Base-by-base conservation (phyloP, 2,888 invertebrate genomes). In the Drosophila villosipedis region DNA sequence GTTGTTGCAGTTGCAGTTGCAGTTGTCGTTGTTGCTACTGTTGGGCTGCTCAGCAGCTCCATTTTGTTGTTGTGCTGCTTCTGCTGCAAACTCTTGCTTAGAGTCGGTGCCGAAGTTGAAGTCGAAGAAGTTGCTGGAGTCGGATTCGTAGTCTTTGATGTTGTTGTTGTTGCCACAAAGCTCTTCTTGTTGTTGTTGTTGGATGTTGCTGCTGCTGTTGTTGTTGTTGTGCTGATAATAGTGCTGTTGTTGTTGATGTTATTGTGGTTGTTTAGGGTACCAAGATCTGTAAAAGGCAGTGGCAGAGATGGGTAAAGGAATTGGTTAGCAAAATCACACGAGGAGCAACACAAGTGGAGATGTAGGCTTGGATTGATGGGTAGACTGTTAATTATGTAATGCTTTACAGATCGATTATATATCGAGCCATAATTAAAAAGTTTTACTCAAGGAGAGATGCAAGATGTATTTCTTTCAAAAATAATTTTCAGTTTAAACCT, bases 41-140 rank as follows among this genome's bases (percentile, higher is more conserved):
- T 69, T 83, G 83, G 68, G 90, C 90, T 90, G 88, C 83, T 90
- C 84, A 91, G 80, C 89, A 91, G 91, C 91, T 92, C 92, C 92
- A 92, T 92, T 91, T 92, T 92, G 92, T 80, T 72, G 70, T 77
- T 78, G 81, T 72, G 65, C 78, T 80, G 76, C 57, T 62, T 77
- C 52, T 63, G 57, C 58, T 60, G 75, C 66, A 69, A 59, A 55
- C 64, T 80, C 30, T 53, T 52, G 39, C 60, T 66, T 52, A 58
- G 30, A 68, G 73, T 65, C 25, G 82, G 50, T 71, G 54, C 69
- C 55, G 61, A 59, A 68, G 59, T 75, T 47, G 71, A 37, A 10
- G 49, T 53, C 31, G 55, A 9, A 22, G 41, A 59, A 30, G 55
- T 37, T 47, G 43, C 47, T 33, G 55, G 6, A 30, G 14, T 55